These are phyloP conservation scores for Nezara viridula DNA, from an alignment of 2,888 invertebrate genomes.

Conservation along the genomic window DNA sequence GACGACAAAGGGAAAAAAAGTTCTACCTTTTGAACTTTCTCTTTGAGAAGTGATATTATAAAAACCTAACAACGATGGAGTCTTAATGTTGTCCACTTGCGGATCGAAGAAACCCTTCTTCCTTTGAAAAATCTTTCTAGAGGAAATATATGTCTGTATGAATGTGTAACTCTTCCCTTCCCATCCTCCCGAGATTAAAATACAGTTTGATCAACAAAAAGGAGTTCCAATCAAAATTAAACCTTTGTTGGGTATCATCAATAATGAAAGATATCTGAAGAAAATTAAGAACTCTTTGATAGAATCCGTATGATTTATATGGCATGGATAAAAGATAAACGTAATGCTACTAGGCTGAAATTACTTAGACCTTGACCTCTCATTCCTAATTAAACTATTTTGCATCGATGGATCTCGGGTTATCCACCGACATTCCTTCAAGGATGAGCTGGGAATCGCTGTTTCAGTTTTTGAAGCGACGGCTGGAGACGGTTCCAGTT, in stretches of 20 bases:
- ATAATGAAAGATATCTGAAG: too few species aligned
- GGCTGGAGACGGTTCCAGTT: slow-evolving; percentile 22
- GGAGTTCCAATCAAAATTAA: too few species aligned
- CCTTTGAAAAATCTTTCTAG: too few species aligned
- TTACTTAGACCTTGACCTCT: neutral
- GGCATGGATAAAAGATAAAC: neutral
- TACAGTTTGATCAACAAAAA: too few species aligned
- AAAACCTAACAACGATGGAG: neutral
- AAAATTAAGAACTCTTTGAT: too few species aligned
- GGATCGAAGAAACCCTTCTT: too few species aligned
- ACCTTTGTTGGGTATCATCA: too few species aligned
- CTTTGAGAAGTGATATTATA: neutral
- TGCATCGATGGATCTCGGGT: neutral
- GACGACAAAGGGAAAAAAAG: neutral
- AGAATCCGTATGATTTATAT: neutral
- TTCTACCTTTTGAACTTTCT: neutral
- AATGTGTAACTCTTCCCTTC: too few species aligned
- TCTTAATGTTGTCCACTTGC: neutral
- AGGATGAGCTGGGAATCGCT: neutral
- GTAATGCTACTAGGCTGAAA: neutral
- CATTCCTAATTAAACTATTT: neutral
- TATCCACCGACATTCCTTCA: neutral
- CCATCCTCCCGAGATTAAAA: too few species aligned
- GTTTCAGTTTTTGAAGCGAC: neutral
- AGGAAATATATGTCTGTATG: too few species aligned